phyloP scores from a whole-genome alignment of 2,888 invertebrate genomes.

The Geotrupes spiniger region DNA sequence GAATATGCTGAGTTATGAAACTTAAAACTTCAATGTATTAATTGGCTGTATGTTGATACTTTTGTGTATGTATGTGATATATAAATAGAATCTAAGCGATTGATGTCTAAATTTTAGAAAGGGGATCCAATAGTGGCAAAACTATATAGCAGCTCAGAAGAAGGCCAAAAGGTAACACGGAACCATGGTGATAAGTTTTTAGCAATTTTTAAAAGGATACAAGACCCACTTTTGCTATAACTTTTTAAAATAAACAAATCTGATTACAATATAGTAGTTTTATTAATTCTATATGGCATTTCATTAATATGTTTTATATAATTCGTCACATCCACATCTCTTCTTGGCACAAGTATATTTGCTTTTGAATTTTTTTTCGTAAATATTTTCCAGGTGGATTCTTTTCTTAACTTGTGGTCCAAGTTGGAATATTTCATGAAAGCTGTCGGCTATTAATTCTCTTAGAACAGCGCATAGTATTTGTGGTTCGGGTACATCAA shows the following conservation, averaged over 20 bases:
- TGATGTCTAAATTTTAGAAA: slow-evolving; percentile 59
- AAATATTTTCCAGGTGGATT: slow-evolving; percentile 12
- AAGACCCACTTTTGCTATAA: slow-evolving; percentile 48
- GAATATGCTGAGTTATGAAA: too few species aligned
- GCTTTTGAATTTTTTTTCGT: slow-evolving; percentile 9
- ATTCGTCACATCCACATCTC: not conserved
- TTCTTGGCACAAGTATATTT: not conserved
- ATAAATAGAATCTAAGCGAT: not conserved
- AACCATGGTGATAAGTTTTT: slow-evolving; percentile 92
- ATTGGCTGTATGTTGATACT: too few species aligned
- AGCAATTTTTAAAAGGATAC: slow-evolving; percentile 78
- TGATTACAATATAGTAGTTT: not conserved
- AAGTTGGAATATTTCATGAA: slow-evolving; percentile 34
- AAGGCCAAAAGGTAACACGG: slow-evolving; percentile 95
- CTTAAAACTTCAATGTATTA: too few species aligned
- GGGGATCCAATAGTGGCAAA: slow-evolving; percentile 84
- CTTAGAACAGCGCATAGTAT: slow-evolving; percentile 35
- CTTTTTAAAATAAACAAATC: not conserved
- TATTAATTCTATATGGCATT: too few species aligned
- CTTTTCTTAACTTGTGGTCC: slow-evolving; percentile 20
- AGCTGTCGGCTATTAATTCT: slow-evolving; percentile 34
- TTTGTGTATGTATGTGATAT: too few species aligned
- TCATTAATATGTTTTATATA: too few species aligned
- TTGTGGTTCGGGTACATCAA: slow-evolving; percentile 33
- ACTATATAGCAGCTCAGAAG: slow-evolving; percentile 91